phyloP scores from a whole-genome alignment of 35 echinoderm and acorn worm species.

The Acanthaster planci region DNA sequence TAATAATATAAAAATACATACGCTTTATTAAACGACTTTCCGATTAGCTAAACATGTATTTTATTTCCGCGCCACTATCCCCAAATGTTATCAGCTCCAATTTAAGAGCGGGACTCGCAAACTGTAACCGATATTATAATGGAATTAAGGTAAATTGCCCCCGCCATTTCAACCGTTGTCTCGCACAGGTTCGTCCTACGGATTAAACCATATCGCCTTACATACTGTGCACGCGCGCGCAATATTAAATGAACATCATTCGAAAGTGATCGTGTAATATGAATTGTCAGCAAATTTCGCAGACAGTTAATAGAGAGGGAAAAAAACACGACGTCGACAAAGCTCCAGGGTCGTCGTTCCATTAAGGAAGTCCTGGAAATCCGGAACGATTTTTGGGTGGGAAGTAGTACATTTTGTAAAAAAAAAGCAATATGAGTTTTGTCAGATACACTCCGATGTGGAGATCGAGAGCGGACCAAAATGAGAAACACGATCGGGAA shows the following conservation, averaged over 20 bases:
- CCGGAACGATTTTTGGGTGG: background rate
- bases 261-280: conserved; percentile 10
- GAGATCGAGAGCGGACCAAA: too few species aligned
- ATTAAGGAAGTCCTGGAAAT: background rate
- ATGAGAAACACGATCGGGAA: too few species aligned
- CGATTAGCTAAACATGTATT: conserved; percentile 30
- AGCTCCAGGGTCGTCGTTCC: background rate
- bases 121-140: conserved; percentile 19
- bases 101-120: conserved; percentile 9
- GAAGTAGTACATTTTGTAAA: background rate
- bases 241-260: conserved; percentile 22
- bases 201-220: conserved; percentile 20
- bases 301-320: background rate
- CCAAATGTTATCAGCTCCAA: conserved; percentile 26
- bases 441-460: too few species aligned
- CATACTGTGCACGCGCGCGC: background rate
- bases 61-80: conserved; percentile 12
- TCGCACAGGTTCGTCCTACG: background rate
- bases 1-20: background rate
- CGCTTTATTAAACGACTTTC: conserved; percentile 12
- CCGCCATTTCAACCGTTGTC: background rate
- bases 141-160: conserved; percentile 16
- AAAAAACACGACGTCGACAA: background rate
- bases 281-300: background rate
- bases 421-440: too few species aligned